phyloP scores from a whole-genome alignment of 2,113 vertebrate species.

The Trematomus loennbergii region DNA sequence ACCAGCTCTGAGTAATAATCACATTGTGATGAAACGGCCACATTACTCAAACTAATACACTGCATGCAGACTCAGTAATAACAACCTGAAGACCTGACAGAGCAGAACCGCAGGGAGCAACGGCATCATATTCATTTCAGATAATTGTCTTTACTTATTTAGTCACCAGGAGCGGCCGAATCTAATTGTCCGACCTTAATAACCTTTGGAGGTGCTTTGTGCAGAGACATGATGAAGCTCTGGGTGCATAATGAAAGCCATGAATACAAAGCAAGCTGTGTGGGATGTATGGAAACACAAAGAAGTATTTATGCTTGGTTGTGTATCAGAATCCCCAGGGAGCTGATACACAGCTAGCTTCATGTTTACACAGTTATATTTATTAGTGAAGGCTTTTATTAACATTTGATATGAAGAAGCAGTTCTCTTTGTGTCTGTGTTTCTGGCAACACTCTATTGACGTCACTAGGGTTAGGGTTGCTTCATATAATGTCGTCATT shows the following conservation, averaged over 20 bases:
- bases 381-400: too few relatives aligned
- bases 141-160: conserved; percentile 74
- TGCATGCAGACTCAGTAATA: conserved; percentile 45
- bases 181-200: conserved; percentile 71
- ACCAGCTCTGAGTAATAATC: conserved; percentile 62
- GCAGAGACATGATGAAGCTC: conserved; percentile 44
- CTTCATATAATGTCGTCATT: too few relatives aligned
- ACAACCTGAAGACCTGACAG: conserved; percentile 58
- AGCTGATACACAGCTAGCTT: too few relatives aligned
- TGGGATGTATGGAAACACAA: neutral
- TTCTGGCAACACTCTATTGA: too few relatives aligned
- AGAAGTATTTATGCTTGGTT: too few relatives aligned
- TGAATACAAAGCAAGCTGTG: conserved; percentile 58
- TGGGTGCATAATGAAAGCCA: conserved; percentile 62
- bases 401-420: too few relatives aligned
- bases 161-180: conserved; percentile 53
- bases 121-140: conserved; percentile 68
- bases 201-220: conserved; percentile 58
- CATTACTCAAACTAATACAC: conserved; percentile 63
- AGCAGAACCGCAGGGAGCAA: conserved; percentile 48
- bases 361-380: too few relatives aligned
- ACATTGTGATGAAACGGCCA: conserved; percentile 58
- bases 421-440: too few relatives aligned
- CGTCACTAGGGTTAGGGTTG: too few relatives aligned
- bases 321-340: too few relatives aligned